Conservation (phyloP, 2,888 invertebrate genomes). For the Onthophagus sagittarius region DNA sequence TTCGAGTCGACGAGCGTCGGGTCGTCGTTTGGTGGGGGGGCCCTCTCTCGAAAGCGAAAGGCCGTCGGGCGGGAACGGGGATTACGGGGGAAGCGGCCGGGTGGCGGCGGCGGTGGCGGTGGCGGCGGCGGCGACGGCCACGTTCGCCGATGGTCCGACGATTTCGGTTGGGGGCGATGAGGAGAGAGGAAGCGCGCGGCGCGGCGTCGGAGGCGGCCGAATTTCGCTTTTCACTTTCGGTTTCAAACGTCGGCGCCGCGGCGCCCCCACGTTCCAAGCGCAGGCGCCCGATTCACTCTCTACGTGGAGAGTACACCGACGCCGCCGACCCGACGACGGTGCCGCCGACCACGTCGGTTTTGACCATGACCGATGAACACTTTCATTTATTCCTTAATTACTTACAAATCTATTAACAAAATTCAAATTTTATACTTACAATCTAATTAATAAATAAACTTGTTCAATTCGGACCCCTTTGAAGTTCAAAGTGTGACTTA, state of each 20-base stretch:
- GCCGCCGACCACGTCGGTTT: conserved; percentile 32
- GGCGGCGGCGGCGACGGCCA: conserved; percentile 33
- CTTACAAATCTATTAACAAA: no score
- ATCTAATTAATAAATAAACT: no score
- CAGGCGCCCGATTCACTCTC: conserved; percentile 47
- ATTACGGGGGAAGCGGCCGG: conserved; percentile 33
- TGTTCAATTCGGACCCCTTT: no score
- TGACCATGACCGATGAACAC: conserved; percentile 23
- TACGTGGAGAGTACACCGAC: conserved; percentile 23
- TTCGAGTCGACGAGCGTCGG: background rate
- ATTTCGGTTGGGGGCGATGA: conserved; percentile 38
- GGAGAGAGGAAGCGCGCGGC: conserved; percentile 16
- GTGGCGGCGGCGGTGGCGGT: conserved; percentile 40
- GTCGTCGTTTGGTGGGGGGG: conserved; percentile 16
- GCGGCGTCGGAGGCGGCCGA: conserved; percentile 25
- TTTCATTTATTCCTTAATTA: background rate
- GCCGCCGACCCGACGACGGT: conserved; percentile 47
- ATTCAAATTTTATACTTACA: no score
- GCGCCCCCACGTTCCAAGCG: conserved; percentile 37
- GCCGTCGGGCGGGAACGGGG: conserved; percentile 29
- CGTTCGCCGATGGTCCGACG: conserved; percentile 41
- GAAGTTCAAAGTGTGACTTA: no score
- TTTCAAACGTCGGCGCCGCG: conserved; percentile 46
- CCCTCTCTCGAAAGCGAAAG: conserved; percentile 15
- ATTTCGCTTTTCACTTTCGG: conserved; percentile 50